These are phyloP conservation scores for Liparis tanakae DNA, from an alignment of 2,797 vertebrate genomes.

Conservation along the genomic window DNA sequence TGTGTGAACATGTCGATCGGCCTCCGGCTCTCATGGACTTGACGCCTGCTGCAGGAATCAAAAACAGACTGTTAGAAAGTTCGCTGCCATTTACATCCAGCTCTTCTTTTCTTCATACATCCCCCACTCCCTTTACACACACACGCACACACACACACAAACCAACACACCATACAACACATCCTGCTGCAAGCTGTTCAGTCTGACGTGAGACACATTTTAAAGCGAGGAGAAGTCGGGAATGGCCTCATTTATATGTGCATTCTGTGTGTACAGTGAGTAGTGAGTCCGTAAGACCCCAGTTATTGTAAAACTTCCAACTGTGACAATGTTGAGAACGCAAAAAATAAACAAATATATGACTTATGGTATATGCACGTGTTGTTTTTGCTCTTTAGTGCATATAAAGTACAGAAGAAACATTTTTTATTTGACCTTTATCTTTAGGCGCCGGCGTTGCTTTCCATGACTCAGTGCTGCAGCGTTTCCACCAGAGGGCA, in stretches of 20 bases:
- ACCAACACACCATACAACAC: conserved; percentile 59
- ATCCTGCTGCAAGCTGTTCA: conserved; percentile 84
- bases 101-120: conserved; percentile 60
- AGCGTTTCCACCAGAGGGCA: conserved; percentile 65
- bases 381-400: conserved; percentile 42
- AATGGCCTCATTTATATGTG: conserved; percentile 92
- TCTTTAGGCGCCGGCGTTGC: too few species aligned
- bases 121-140: conserved; percentile 8
- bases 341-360: conserved; percentile 93
- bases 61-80: conserved; percentile 86
- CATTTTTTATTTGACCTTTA: neutral
- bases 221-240: conserved; percentile 75
- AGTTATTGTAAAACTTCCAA: conserved; percentile 95
- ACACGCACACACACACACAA: conserved; percentile 5
- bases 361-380: conserved; percentile 78
- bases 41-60: conserved; percentile 83
- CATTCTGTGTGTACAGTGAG: conserved; percentile 93
- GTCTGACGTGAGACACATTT: conserved; percentile 81
- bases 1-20: conserved; percentile 80
- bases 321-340: conserved; percentile 96
- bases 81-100: conserved; percentile 73
- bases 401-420: neutral
- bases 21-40: conserved; percentile 76
- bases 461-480: conserved; percentile 10
- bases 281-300: conserved; percentile 89